Evolutionary conservation across 2,888 invertebrate species (phyloP).

Genomic region (Agriotes lineatus): DNA sequence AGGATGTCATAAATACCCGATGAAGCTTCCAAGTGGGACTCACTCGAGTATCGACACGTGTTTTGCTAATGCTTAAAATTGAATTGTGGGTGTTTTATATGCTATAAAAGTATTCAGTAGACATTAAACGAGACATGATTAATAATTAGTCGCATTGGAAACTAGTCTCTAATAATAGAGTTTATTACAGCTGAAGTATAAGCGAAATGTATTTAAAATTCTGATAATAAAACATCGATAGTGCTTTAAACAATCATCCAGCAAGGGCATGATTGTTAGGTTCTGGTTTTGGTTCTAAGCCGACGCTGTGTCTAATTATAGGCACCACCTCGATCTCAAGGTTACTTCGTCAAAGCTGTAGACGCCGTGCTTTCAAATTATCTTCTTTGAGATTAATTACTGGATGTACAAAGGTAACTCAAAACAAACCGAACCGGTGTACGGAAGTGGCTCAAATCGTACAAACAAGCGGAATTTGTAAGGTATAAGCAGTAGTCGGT

Average conservation of each 20-base stretch:
- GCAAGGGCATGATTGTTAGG: conserved; percentile 5
- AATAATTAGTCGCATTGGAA: too few relatives aligned
- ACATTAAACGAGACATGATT: too few relatives aligned
- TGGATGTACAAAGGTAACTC: conserved; percentile 18
- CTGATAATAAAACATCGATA: too few relatives aligned
- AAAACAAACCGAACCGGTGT: conserved; percentile 28
- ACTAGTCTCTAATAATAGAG: too few relatives aligned
- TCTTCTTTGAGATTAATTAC: conserved; percentile 27
- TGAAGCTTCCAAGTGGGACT: too few relatives aligned
- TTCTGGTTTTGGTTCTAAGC: conserved; percentile 12
- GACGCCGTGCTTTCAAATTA: conserved; percentile 25
- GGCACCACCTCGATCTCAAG: conserved; percentile 1
- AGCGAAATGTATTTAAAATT: too few relatives aligned
- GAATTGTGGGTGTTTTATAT: too few relatives aligned
- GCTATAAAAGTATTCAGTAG: too few relatives aligned
- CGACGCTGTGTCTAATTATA: conserved; percentile 14
- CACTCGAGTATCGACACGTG: too few relatives aligned
- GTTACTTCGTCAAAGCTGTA: conserved; percentile 15
- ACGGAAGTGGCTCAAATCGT: conserved; percentile 18
- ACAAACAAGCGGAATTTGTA: conserved; percentile 8
- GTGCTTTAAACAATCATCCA: too few relatives aligned
- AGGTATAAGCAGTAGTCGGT: conserved; percentile 2
- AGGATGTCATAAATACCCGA: conserved; percentile 31
- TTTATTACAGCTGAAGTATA: too few relatives aligned
- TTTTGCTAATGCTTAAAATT: too few relatives aligned